Evolutionary conservation across 2,888 invertebrate genomes (phyloP).

Genomic region (Sisyra nigra): DNA sequence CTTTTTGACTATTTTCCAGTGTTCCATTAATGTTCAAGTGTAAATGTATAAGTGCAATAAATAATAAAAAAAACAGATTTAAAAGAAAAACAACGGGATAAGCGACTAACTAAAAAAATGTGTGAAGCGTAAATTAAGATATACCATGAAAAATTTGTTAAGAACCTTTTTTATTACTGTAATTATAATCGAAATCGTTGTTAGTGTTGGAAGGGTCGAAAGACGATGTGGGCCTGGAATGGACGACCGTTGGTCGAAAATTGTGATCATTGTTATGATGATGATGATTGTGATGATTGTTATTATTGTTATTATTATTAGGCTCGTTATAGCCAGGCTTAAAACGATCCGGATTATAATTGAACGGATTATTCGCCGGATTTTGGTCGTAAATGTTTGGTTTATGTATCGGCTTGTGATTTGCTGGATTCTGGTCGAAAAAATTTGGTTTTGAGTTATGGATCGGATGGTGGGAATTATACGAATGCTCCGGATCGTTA

Average conservation of each 20-base stretch:
- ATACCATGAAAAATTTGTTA: not conserved
- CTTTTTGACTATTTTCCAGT: too few species aligned
- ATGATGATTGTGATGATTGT: not conserved
- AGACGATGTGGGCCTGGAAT: too few species aligned
- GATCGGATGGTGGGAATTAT: too few species aligned
- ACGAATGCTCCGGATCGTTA: too few species aligned
- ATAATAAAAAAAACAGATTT: too few species aligned
- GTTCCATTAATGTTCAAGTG: too few species aligned
- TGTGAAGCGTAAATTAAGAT: too few species aligned
- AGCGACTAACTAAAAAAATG: too few species aligned
- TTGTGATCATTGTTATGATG: not conserved
- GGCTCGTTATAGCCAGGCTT: not conserved
- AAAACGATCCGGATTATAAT: constrained; percentile 2
- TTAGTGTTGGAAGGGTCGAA: constrained; percentile 10
- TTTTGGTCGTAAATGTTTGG: constrained; percentile 1
- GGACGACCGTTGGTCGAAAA: not conserved
- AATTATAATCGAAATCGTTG: constrained; percentile 13
- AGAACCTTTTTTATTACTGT: constrained; percentile 4
- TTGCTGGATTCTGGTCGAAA: too few species aligned
- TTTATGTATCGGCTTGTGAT: not conserved
- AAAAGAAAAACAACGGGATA: too few species aligned
- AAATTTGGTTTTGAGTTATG: too few species aligned
- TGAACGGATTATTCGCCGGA: not conserved
- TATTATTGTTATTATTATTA: constrained; percentile 1
- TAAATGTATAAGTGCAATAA: too few species aligned